Conservation (phyloP, 2,797 vertebrate species). For the Helicolenus hilgendorfi region DNA sequence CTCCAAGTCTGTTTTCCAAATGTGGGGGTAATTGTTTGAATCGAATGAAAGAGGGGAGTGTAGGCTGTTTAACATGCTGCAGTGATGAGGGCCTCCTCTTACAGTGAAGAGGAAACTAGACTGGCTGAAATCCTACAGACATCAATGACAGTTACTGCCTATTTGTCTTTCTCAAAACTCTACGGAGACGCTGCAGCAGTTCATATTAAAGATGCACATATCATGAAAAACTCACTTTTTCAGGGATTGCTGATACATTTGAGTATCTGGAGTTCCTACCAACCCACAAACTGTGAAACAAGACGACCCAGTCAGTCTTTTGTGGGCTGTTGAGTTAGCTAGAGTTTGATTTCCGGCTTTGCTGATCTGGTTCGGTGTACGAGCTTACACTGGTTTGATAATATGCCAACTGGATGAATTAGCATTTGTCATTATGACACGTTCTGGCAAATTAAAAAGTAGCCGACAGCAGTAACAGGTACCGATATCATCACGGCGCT, state of each 20-base stretch:
- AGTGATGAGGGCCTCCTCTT: slow-evolving; percentile 24
- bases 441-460: too few relatives aligned
- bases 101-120: slow-evolving; percentile 15
- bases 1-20: slow-evolving; percentile 53
- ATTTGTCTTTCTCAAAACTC: background rate
- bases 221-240: background rate
- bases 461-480: too few relatives aligned
- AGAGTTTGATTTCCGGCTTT: too few relatives aligned
- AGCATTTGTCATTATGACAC: too few relatives aligned
- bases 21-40: slow-evolving; percentile 41
- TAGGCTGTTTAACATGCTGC: slow-evolving; percentile 30
- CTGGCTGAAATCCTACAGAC: slow-evolving; percentile 35
- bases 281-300: background rate
- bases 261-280: too few relatives aligned
- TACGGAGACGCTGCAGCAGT: slow-evolving; percentile 1
- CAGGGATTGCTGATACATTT: background rate
- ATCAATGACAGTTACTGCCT: background rate
- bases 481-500: too few relatives aligned
- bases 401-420: too few relatives aligned
- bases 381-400: too few relatives aligned
- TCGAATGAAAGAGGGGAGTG: slow-evolving; percentile 11
- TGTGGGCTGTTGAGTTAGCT: too few relatives aligned
- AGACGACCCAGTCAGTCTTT: too few relatives aligned
- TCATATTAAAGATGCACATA: background rate
- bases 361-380: too few relatives aligned